phyloP scores from a whole-genome alignment of 2,113 vertebrate genomes.

The Serinus canaria region DNA sequence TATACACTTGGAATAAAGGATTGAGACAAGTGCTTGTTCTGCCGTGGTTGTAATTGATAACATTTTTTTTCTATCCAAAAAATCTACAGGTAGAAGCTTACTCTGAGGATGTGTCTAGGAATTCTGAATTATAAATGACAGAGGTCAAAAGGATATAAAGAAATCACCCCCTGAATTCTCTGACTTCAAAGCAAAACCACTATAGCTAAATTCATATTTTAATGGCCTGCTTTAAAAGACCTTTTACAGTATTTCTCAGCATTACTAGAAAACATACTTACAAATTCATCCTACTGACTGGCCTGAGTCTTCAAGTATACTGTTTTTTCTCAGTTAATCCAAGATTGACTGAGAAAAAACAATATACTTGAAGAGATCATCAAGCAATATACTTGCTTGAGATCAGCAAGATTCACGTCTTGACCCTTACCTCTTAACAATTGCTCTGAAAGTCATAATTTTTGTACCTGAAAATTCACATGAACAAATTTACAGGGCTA shows the following conservation, averaged over 20 bases:
- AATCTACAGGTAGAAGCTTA: background rate
- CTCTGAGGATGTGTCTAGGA: background rate
- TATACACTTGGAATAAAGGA: background rate
- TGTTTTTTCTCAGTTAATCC: background rate
- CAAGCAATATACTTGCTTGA: no score
- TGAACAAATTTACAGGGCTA: background rate
- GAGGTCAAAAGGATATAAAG: background rate
- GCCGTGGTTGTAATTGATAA: background rate
- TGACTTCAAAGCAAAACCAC: background rate
- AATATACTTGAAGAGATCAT: no score
- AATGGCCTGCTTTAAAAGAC: background rate
- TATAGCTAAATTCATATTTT: background rate
- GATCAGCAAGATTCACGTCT: background rate
- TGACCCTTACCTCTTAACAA: background rate
- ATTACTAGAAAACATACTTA: background rate
- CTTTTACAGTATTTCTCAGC: background rate
- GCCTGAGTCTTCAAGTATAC: background rate
- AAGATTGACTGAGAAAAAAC: no score
- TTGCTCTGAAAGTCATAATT: background rate
- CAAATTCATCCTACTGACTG: background rate
- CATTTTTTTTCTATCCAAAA: background rate
- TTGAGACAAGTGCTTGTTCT: background rate
- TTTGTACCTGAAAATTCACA: background rate
- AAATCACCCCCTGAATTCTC: background rate
- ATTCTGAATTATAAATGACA: background rate